phyloP scores from a whole-genome alignment of 2,888 invertebrate genomes.

The Pristionchus mayeri region DNA sequence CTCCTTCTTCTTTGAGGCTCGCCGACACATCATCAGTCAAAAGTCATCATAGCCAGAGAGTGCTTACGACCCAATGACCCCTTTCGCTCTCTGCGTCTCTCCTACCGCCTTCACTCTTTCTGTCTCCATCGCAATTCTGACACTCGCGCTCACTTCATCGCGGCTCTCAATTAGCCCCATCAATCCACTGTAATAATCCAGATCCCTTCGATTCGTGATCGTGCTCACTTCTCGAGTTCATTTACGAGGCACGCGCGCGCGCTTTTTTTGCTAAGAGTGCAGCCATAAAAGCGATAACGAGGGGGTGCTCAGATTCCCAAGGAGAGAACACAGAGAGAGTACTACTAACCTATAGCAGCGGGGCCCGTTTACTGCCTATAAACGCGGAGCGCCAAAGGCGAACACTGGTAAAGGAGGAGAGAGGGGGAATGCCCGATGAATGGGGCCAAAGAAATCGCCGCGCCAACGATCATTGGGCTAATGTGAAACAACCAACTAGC shows the following conservation, averaged over 20 bases:
- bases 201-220: background rate
- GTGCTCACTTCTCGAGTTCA: background rate
- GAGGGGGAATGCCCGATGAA: background rate
- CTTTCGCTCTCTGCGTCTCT: background rate
- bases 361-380: constrained; percentile 31
- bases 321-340: background rate
- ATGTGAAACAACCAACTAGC: constrained; percentile 41
- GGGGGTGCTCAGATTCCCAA: background rate
- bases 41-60: constrained; percentile 9
- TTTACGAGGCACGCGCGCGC: background rate
- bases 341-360: constrained; percentile 21
- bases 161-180: constrained; percentile 1
- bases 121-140: background rate
- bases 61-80: background rate
- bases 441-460: background rate
- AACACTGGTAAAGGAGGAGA: constrained; percentile 12
- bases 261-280: background rate
- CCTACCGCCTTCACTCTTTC: background rate
- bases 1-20: background rate
- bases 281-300: constrained; percentile 21
- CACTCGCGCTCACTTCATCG: too few species aligned
- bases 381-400: background rate
- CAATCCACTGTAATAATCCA: background rate
- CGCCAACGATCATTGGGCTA: constrained; percentile 23
- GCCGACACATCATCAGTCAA: constrained; percentile 37